Conservation (phyloP, 2,888 invertebrate genomes). For the Drosophila macrothrix region DNA sequence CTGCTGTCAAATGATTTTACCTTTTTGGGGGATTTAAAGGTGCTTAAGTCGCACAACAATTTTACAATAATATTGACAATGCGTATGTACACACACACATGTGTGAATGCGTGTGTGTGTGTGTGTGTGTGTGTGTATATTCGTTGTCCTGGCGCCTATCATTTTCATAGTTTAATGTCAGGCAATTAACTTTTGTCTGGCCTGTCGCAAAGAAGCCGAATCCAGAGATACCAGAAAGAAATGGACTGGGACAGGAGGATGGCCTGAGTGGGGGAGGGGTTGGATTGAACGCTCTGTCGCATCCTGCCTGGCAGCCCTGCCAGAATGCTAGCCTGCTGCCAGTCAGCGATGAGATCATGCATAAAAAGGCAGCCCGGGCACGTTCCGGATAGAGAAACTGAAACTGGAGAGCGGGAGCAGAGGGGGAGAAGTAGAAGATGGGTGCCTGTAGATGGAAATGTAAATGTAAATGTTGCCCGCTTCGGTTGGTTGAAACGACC, state of each 20-base stretch:
- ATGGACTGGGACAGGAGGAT: slow-evolving; percentile 4
- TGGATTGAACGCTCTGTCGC: slow-evolving; percentile 34
- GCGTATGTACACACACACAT: slow-evolving; percentile 20
- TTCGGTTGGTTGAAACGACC: slow-evolving; percentile 72
- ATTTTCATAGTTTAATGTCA: slow-evolving; percentile 79
- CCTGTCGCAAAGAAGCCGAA: slow-evolving; percentile 17
- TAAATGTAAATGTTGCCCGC: slow-evolving; percentile 75
- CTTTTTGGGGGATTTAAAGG: slow-evolving; percentile 42
- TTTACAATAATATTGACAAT: slow-evolving; percentile 52
- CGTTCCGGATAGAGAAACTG: slow-evolving; percentile 40
- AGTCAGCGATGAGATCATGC: slow-evolving; percentile 80
- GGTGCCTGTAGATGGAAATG: slow-evolving; percentile 60
- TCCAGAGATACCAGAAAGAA: slow-evolving; percentile 2
- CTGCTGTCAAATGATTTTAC: slow-evolving; percentile 53
- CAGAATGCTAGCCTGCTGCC: slow-evolving; percentile 49
- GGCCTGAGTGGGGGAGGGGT: background rate
- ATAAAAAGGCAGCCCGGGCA: slow-evolving; percentile 69
- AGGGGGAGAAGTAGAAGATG: slow-evolving; percentile 28
- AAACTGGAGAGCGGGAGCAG: background rate
- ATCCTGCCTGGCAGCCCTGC: slow-evolving; percentile 19
- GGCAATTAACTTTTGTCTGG: slow-evolving; percentile 79
- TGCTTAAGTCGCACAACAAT: slow-evolving; percentile 61
- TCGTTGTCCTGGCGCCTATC: slow-evolving; percentile 61
- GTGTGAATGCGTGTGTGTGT: slow-evolving; percentile 7
- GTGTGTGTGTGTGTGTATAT: slow-evolving; percentile 4